These are phyloP conservation scores for Phaonia tiefii DNA, from an alignment of 2,888 invertebrate genomes.

Conservation along the genomic window DNA sequence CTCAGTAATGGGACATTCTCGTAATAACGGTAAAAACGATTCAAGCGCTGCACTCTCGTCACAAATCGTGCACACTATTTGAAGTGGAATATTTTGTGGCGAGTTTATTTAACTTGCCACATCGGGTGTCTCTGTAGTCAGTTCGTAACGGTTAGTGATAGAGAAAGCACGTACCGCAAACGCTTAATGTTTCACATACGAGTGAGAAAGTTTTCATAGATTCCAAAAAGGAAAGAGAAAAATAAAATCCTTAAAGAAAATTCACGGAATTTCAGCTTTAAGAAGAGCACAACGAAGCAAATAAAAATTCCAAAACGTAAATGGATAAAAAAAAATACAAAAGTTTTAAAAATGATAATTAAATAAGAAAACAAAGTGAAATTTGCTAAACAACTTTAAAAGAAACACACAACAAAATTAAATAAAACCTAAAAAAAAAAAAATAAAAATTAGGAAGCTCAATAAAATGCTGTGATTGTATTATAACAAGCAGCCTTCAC, in stretches of 20 bases:
- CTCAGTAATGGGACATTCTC: slow-evolving; percentile 14
- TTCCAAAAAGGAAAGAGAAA: slow-evolving; percentile 9
- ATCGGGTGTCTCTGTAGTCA: slow-evolving; percentile 46
- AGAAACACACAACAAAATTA: slow-evolving; percentile 22
- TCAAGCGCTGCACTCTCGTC: slow-evolving; percentile 4
- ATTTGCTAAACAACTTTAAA: slow-evolving; percentile 9
- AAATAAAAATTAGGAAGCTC: too few species aligned
- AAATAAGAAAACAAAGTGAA: slow-evolving; percentile 20
- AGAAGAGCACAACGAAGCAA: neutral
- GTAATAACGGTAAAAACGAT: slow-evolving; percentile 56
- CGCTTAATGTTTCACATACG: slow-evolving; percentile 13
- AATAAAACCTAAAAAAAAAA: slow-evolving; percentile 9
- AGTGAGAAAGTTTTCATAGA: slow-evolving; percentile 18
- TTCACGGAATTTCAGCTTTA: slow-evolving; percentile 17
- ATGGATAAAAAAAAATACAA: slow-evolving; percentile 12
- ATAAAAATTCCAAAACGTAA: slow-evolving; percentile 1
- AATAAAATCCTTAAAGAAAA: slow-evolving; percentile 48
- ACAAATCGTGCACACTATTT: slow-evolving; percentile 16
- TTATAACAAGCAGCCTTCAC: neutral
- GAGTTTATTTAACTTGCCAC: slow-evolving; percentile 55
- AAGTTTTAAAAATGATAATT: slow-evolving; percentile 1
- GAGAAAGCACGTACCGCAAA: slow-evolving; percentile 47
- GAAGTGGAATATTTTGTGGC: slow-evolving; percentile 7
- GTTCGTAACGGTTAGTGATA: slow-evolving; percentile 63
- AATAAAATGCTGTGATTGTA: slow-evolving; percentile 19